phyloP scores from a whole-genome alignment of 2,888 invertebrate genomes.

The Dromius quadrimaculatus region DNA sequence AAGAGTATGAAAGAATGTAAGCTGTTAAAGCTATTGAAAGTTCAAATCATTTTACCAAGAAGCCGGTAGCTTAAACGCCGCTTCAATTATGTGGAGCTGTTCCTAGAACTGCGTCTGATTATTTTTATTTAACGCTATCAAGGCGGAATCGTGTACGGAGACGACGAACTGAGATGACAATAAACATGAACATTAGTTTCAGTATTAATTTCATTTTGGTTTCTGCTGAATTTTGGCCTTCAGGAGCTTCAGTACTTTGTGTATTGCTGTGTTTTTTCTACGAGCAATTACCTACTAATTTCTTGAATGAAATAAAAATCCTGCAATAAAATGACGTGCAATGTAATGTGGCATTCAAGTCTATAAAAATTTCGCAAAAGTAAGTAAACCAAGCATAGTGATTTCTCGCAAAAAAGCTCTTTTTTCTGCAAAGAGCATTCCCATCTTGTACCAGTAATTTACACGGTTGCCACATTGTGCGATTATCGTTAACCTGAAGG shows the following conservation, averaged over 20 bases:
- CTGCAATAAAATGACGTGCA: constrained; percentile 8
- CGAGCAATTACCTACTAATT: not conserved
- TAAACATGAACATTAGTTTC: too few relatives aligned
- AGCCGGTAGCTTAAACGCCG: constrained; percentile 38
- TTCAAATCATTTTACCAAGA: constrained; percentile 50
- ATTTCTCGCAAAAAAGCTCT: constrained; percentile 26
- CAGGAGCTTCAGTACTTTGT: too few relatives aligned
- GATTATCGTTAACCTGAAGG: constrained; percentile 50
- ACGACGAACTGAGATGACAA: not conserved
- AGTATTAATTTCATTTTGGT: too few relatives aligned
- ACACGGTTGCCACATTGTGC: constrained; percentile 43
- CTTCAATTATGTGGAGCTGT: constrained; percentile 43
- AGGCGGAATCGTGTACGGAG: not conserved
- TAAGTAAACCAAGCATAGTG: constrained; percentile 31
- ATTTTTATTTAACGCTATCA: constrained; percentile 46
- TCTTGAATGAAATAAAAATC: not conserved
- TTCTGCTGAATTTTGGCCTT: too few relatives aligned
- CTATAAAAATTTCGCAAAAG: constrained; percentile 36
- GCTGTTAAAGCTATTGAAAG: constrained; percentile 43
- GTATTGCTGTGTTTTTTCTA: not conserved
- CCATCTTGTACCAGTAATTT: constrained; percentile 42
- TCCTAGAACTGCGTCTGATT: constrained; percentile 41
- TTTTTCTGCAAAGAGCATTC: constrained; percentile 32
- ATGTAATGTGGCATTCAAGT: constrained; percentile 9
- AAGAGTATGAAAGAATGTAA: constrained; percentile 44